Evolutionary conservation across 2,113 vertebrate genomes (phyloP).

Genomic region (Genyomyrus donnyi): DNA sequence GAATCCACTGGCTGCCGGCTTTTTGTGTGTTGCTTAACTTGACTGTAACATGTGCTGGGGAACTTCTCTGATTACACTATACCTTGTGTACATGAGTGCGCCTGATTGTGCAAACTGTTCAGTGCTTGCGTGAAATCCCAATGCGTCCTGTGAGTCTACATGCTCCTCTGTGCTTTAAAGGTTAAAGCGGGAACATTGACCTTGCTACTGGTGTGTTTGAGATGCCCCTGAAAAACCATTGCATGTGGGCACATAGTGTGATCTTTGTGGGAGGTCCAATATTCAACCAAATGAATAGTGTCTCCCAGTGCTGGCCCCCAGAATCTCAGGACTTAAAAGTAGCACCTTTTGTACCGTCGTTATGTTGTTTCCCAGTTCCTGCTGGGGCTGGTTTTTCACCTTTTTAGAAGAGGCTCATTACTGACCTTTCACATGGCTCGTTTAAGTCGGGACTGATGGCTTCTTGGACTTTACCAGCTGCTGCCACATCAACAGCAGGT

Average conservation of each 20-base stretch:
- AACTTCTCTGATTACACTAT: background rate
- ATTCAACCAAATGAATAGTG: background rate
- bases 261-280: background rate
- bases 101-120: background rate
- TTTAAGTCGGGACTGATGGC: background rate
- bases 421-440: background rate
- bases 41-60: background rate
- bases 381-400: background rate
- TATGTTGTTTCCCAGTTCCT: background rate
- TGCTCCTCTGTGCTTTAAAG: background rate
- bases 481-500: background rate
- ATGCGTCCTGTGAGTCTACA: background rate
- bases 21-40: background rate
- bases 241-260: background rate
- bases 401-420: background rate
- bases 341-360: background rate
- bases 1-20: background rate
- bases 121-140: background rate
- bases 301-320: background rate
- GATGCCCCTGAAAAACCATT: background rate
- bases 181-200: background rate
- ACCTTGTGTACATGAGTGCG: background rate
- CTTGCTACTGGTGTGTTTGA: background rate
- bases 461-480: background rate
- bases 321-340: background rate